Conservation (phyloP, 2,797 vertebrate genomes). For the Threskiornis aethiopicus region DNA sequence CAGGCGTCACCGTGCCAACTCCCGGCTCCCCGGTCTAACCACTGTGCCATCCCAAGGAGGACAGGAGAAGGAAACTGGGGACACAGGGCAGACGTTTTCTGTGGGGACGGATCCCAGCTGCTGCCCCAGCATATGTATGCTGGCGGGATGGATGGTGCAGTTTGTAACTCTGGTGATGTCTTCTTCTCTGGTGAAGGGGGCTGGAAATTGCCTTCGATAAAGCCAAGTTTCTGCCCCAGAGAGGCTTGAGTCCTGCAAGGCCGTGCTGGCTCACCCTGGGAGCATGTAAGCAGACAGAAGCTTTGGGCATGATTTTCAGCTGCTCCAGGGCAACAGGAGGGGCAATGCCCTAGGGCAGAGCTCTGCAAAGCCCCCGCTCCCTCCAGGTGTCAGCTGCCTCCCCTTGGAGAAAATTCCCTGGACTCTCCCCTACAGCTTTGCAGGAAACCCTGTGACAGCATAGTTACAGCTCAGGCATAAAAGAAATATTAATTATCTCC, state of each 20-base stretch:
- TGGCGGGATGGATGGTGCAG: background rate
- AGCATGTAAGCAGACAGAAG: background rate
- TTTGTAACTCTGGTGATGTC: background rate
- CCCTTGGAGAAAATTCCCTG: background rate
- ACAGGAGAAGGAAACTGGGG: too few relatives aligned
- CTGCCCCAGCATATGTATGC: accelerated
- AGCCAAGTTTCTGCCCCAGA: background rate
- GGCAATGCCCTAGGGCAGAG: background rate
- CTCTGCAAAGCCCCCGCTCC: background rate
- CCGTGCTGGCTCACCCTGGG: background rate
- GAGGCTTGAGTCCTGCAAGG: background rate
- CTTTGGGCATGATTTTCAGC: background rate
- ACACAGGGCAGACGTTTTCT: accelerated
- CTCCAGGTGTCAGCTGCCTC: background rate
- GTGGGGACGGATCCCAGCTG: background rate
- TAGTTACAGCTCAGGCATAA: background rate
- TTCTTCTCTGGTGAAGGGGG: background rate
- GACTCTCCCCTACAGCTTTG: background rate
- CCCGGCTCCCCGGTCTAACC: accelerated
- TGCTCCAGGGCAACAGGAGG: background rate
- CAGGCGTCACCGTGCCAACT: accelerated
- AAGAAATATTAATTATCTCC: background rate
- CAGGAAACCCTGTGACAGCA: background rate
- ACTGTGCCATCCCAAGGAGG: background rate
- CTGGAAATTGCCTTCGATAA: background rate